Evolutionary conservation across 2,113 vertebrate species (phyloP).

Genomic region (Nicator chloris): DNA sequence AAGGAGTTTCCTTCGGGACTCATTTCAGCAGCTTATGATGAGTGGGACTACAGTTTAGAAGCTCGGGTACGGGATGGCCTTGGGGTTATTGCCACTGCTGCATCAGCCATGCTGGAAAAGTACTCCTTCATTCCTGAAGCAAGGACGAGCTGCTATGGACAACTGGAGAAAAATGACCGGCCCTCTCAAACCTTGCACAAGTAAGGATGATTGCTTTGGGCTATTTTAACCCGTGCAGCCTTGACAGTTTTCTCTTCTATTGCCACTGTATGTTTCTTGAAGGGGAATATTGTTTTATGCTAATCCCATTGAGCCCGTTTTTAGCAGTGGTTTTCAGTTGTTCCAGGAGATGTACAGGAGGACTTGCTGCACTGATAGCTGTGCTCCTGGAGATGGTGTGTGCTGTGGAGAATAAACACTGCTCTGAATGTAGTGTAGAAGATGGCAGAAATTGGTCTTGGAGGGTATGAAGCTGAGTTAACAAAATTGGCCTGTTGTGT

Average conservation of each 20-base stretch:
- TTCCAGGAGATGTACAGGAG: background rate
- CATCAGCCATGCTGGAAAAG: constrained; percentile 90
- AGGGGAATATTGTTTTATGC: background rate
- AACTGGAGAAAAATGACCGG: constrained; percentile 83
- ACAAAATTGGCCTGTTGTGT: background rate
- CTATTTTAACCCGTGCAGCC: background rate
- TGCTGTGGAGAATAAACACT: background rate
- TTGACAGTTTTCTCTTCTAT: background rate
- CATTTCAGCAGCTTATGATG: constrained; percentile 93
- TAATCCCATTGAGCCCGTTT: background rate
- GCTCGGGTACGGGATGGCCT: constrained; percentile 88
- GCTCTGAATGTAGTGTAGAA: background rate
- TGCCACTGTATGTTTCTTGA: background rate
- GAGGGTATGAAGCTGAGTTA: background rate
- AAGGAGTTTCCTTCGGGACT: constrained; percentile 92
- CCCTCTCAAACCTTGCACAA: constrained; percentile 89
- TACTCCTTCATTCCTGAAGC: constrained; percentile 93
- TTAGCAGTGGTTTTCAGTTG: background rate
- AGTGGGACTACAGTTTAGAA: constrained; percentile 96
- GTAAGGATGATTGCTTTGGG: constrained; percentile 71
- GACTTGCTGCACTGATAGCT: background rate
- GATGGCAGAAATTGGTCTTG: background rate
- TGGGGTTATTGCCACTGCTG: constrained; percentile 92
- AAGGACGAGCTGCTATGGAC: constrained; percentile 90
- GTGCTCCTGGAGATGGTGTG: background rate